Evolutionary conservation across 37 sponge, comb jelly and placozoan species (phyloP).

Genomic region (Cladorhizidae sp.): DNA sequence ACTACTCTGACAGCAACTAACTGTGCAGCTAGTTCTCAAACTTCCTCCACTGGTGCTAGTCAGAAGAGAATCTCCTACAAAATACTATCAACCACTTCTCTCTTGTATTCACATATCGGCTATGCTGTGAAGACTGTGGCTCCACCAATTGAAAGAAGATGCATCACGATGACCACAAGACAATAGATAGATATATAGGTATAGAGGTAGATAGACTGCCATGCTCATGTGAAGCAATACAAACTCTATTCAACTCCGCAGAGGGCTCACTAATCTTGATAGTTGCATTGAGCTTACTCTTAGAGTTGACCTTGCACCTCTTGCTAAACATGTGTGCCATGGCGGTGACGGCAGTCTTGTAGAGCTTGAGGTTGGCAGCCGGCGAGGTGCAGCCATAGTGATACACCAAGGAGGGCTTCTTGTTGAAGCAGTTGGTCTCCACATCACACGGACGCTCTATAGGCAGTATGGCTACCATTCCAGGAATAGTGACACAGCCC

Average conservation of each 20-base stretch:
- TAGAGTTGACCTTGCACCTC: constrained; percentile 62
- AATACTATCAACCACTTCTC: too few relatives aligned
- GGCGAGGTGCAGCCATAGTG: constrained; percentile 83
- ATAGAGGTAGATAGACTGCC: constrained; percentile 10
- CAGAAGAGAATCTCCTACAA: too few relatives aligned
- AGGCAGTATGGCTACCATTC: constrained; percentile 66
- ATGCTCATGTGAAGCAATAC: too few relatives aligned
- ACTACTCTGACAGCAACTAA: too few relatives aligned
- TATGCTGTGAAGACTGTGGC: too few relatives aligned
- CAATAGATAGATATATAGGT: neutral
- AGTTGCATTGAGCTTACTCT: constrained; percentile 38
- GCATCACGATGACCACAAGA: too few relatives aligned
- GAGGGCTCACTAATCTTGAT: too few relatives aligned
- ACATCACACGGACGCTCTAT: constrained; percentile 68
- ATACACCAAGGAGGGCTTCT: constrained; percentile 81
- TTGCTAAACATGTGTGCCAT: constrained; percentile 64
- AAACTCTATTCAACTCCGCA: too few relatives aligned
- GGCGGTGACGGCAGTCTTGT: constrained; percentile 59
- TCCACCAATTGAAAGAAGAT: too few relatives aligned
- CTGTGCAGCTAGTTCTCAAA: too few relatives aligned
- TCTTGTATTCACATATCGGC: too few relatives aligned
- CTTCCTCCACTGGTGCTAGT: too few relatives aligned
- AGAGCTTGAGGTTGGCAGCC: constrained; percentile 77
- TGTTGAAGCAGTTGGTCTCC: constrained; percentile 70
- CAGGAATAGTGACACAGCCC: constrained; percentile 81